phyloP scores from a whole-genome alignment of 2,888 invertebrate genomes.

The Calephelis perditalis region DNA sequence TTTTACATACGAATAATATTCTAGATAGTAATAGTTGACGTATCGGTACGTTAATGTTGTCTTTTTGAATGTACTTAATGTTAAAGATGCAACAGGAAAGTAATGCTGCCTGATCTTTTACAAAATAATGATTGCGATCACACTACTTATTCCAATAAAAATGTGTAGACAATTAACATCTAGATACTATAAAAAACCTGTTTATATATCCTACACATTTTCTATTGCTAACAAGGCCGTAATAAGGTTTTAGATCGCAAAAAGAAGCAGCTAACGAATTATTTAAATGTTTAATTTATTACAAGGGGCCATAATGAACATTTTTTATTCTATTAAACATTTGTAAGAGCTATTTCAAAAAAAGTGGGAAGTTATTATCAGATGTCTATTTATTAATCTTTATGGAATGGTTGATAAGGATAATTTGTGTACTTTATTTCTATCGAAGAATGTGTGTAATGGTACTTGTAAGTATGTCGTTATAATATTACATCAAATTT shows the following conservation, averaged over 20 bases:
- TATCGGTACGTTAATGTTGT: slow-evolving; percentile 36
- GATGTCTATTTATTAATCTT: slow-evolving; percentile 16
- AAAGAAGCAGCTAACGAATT: no score
- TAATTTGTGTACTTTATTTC: slow-evolving; percentile 16
- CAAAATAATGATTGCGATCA: no score
- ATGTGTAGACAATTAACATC: no score
- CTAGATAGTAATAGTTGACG: slow-evolving; percentile 27
- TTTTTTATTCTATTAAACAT: slow-evolving; percentile 24
- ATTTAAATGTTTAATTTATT: no score
- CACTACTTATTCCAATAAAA: no score
- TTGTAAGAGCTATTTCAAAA: background rate
- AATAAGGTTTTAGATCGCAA: no score
- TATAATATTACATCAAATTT: background rate
- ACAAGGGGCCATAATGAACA: slow-evolving; percentile 9
- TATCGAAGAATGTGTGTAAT: slow-evolving; percentile 16
- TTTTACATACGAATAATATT: slow-evolving; percentile 43
- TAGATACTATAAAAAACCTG: no score
- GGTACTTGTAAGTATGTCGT: slow-evolving; percentile 16
- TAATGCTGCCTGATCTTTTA: background rate
- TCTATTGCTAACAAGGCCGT: no score
- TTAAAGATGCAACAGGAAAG: slow-evolving; percentile 32
- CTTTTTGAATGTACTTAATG: slow-evolving; percentile 59
- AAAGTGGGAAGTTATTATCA: background rate
- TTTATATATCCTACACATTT: no score
- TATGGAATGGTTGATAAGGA: slow-evolving; percentile 21